phyloP scores from a whole-genome alignment of 2,888 invertebrate genomes.

The Molorchus minor region DNA sequence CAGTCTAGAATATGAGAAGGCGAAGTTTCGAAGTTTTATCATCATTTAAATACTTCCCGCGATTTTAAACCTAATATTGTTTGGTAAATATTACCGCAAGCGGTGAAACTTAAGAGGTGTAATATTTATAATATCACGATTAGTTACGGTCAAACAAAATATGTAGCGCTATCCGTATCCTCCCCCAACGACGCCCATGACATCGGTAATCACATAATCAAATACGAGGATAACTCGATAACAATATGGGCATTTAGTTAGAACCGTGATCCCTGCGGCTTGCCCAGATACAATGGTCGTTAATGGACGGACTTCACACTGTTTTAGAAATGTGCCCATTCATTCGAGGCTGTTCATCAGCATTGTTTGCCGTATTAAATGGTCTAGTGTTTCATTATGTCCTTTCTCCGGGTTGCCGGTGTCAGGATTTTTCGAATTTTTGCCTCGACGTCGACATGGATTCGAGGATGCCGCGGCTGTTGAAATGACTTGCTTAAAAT shows the following conservation, averaged over 20 bases:
- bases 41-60: no score
- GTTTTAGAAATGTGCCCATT: constrained; percentile 63
- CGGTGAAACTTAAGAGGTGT: background rate
- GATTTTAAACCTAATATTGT: no score
- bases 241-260: constrained; percentile 59
- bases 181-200: constrained; percentile 46
- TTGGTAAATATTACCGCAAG: background rate
- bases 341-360: constrained; percentile 47
- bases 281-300: constrained; percentile 50
- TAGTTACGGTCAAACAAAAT: no score
- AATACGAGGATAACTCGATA: constrained; percentile 60
- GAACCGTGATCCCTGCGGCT: constrained; percentile 48
- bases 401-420: constrained; percentile 18
- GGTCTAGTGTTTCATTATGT: constrained; percentile 24
- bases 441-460: constrained; percentile 18
- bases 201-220: constrained; percentile 58
- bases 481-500: constrained; percentile 19
- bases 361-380: constrained; percentile 45
- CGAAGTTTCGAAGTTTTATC: no score
- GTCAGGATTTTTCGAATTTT: constrained; percentile 24
- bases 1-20: no score
- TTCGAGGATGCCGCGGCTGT: constrained; percentile 15
- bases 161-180: background rate
- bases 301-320: constrained; percentile 62
- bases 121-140: background rate